A percentile compares a stretch with the other conserved stretches of the same genome.
phyloP scores from a whole-genome alignment of 1,140 invertebrate species.

The Drosophila persimilis region DNA sequence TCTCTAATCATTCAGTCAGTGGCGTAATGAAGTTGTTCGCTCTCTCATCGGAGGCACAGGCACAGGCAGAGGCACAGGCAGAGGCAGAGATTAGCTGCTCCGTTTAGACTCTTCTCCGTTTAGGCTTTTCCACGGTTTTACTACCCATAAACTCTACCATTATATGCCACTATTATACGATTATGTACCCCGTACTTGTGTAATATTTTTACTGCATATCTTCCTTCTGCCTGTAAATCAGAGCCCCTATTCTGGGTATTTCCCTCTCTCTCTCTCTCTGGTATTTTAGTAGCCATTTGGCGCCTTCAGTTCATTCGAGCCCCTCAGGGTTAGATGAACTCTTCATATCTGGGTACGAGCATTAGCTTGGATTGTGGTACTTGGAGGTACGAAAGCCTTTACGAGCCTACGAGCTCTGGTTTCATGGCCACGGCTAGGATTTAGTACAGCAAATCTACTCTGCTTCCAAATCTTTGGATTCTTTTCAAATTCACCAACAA shows the following conservation, averaged over 20 bases:
- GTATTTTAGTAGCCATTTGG: conserved; percentile 19
- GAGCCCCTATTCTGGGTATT: conserved; percentile 38
- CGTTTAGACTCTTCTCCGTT: neutral
- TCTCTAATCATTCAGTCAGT: conserved; percentile 43
- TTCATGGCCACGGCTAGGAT: too few relatives aligned
- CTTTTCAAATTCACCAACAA: too few relatives aligned
- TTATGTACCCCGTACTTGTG: conserved; percentile 10
- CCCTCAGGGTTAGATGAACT: conserved; percentile 11
- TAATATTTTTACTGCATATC: conserved; percentile 35
- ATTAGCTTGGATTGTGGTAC: neutral
- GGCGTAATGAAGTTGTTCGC: conserved; percentile 43
- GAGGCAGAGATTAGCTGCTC: too few relatives aligned
- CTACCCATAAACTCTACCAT: neutral
- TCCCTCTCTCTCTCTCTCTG: too few relatives aligned
- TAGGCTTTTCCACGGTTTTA: conserved; percentile 18
- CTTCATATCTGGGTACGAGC: neutral
- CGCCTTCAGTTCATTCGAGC: too few relatives aligned
- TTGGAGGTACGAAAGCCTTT: too few relatives aligned
- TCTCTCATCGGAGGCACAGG: too few relatives aligned
- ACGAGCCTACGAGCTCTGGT: too few relatives aligned
- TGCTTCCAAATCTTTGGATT: too few relatives aligned
- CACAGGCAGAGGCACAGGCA: too few relatives aligned
- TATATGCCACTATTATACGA: too few relatives aligned
- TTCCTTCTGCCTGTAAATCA: conserved; percentile 1
- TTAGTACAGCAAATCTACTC: too few relatives aligned